These are phyloP conservation scores for Pangasius macronema DNA, from an alignment of 2,797 vertebrate genomes.

Conservation along the genomic window DNA sequence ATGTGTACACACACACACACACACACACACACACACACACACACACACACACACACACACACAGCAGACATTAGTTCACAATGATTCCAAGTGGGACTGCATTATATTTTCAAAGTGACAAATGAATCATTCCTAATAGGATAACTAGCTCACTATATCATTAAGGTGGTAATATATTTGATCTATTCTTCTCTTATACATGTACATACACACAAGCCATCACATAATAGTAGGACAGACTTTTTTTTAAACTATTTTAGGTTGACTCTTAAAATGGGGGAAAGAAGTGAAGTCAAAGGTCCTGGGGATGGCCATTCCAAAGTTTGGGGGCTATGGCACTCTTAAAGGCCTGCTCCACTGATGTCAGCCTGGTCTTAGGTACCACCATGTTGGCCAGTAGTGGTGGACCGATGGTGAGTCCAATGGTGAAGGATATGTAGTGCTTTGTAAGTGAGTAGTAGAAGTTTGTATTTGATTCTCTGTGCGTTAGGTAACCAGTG, in stretches of 20 bases:
- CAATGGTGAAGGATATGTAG: background rate
- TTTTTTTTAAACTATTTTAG: background rate
- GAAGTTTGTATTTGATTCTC: background rate
- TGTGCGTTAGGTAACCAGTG: background rate
- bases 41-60: constrained; percentile 38
- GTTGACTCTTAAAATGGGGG: background rate
- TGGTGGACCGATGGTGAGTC: background rate
- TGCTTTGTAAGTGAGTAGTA: background rate
- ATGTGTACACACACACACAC: constrained; percentile 23
- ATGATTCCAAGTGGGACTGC: constrained; percentile 61
- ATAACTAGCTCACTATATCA: background rate
- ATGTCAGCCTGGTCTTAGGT: background rate
- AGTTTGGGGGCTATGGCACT: background rate
- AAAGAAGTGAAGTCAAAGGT: background rate
- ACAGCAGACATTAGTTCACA: constrained; percentile 63
- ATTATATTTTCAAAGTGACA: constrained; percentile 52
- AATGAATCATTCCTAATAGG: background rate
- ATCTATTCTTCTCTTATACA: background rate
- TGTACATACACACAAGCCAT: background rate
- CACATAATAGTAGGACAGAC: background rate
- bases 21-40: constrained; percentile 44
- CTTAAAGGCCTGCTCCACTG: background rate
- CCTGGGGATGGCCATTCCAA: background rate
- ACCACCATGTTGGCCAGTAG: background rate
- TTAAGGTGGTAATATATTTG: background rate